Conservation (phyloP, 2,113 vertebrate genomes). For the Clarias macrocephalus region DNA sequence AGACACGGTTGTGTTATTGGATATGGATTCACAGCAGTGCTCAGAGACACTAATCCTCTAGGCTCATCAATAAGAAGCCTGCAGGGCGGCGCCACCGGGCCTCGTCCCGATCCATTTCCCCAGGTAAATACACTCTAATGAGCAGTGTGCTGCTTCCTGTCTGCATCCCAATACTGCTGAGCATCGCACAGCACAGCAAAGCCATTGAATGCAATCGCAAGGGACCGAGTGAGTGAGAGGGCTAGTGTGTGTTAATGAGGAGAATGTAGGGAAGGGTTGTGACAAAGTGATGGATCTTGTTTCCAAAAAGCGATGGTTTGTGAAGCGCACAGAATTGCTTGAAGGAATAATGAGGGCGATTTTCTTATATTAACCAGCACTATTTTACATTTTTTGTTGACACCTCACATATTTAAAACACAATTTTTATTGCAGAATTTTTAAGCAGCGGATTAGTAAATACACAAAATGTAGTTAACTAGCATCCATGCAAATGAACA, state of each 20-base stretch:
- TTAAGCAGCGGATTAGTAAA: not conserved
- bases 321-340: not conserved
- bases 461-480: not conserved
- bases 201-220: not conserved
- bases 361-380: not conserved
- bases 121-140: conserved; percentile 91
- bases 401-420: not conserved
- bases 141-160: conserved; percentile 71
- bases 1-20: conserved; percentile 38
- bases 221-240: not conserved
- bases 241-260: conserved; percentile 8
- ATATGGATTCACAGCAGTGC: conserved; percentile 54
- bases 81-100: conserved; percentile 23
- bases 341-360: not conserved
- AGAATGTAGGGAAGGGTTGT: not conserved
- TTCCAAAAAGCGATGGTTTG: not conserved
- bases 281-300: conserved; percentile 5
- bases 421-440: not conserved
- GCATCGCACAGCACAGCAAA: not conserved
- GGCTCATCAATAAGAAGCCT: conserved; percentile 64
- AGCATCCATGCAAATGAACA: not conserved
- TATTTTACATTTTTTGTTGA: not conserved
- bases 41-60: conserved; percentile 58
- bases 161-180: conserved; percentile 72
- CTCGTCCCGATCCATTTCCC: conserved; percentile 66